Percentiles rank a stretch among this genome's conserved stretches.
These are phyloP conservation scores for Cyphomyrus discorhynchus DNA, from an alignment of 2,113 vertebrate species.

Conservation along the genomic window DNA sequence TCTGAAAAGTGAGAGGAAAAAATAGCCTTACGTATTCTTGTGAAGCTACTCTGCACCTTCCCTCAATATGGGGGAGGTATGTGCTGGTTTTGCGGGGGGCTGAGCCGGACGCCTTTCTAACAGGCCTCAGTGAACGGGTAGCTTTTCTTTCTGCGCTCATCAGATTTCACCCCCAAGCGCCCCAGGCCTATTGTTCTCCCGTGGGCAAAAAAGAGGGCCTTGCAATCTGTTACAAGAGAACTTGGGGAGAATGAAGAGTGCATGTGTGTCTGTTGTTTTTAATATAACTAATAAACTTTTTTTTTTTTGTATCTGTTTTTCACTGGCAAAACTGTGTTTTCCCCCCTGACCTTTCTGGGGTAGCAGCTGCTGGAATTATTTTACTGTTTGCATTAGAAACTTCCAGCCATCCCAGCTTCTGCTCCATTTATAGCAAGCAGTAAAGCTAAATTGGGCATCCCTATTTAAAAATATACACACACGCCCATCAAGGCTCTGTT, in stretches of 20 bases:
- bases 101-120: constrained; percentile 53
- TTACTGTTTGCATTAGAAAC: constrained; percentile 51
- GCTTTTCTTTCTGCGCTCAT: constrained; percentile 71
- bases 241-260: constrained; percentile 45
- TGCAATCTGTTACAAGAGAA: constrained; percentile 46
- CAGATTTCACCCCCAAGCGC: constrained; percentile 74
- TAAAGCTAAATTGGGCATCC: constrained; percentile 57
- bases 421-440: constrained; percentile 57
- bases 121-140: constrained; percentile 52
- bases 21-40: neutral
- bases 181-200: constrained; percentile 67
- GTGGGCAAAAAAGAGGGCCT: constrained; percentile 67
- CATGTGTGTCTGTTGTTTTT: constrained; percentile 9
- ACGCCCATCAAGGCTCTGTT: constrained; percentile 41
- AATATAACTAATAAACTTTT: neutral
- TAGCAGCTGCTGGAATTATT: constrained; percentile 48
- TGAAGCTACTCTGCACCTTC: neutral
- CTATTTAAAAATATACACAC: constrained; percentile 37
- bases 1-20: neutral
- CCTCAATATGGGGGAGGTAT: neutral
- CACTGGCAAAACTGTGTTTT: constrained; percentile 1
- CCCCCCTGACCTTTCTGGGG: constrained; percentile 7
- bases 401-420: constrained; percentile 48
- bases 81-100: neutral
- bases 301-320: constrained; percentile 14